These are phyloP conservation scores for Aphodius sticticus DNA, from an alignment of 2,888 invertebrate species.

Conservation along the genomic window DNA sequence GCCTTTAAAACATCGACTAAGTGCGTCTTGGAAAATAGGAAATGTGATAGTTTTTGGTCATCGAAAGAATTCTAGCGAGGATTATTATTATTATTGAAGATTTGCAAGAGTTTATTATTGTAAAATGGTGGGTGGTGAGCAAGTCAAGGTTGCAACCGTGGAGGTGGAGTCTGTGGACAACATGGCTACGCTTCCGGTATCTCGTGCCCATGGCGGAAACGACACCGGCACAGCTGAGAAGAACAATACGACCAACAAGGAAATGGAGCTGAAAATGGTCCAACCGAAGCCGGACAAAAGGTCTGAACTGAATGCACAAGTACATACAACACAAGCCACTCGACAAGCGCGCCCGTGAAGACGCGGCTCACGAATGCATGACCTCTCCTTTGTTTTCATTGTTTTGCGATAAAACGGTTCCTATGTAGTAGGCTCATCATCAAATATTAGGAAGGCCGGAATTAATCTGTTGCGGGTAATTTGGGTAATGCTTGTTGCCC, in stretches of 20 bases:
- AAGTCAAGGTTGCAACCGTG: conserved; percentile 89
- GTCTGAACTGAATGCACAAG: conserved; percentile 57
- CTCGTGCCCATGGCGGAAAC: conserved; percentile 75
- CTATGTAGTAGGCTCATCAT: background rate
- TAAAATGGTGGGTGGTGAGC: conserved; percentile 72
- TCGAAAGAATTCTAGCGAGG: conserved; percentile 17
- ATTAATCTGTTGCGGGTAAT: background rate
- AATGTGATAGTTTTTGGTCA: conserved; percentile 19
- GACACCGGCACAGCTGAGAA: conserved; percentile 82
- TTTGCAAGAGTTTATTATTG: conserved; percentile 22
- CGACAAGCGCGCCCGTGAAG: background rate
- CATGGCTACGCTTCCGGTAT: conserved; percentile 88
- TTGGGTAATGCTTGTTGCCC: background rate
- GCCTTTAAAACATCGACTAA: conserved; percentile 40
- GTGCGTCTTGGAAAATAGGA: conserved; percentile 34
- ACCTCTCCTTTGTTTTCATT: conserved; percentile 20
- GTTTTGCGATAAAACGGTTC: conserved; percentile 17
- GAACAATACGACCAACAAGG: conserved; percentile 84
- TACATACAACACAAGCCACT: background rate
- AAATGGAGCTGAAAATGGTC: conserved; percentile 87
- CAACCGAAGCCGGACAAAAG: conserved; percentile 86
- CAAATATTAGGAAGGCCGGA: background rate
- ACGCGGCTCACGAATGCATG: conserved; percentile 6
- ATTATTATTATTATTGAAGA: conserved; percentile 1
- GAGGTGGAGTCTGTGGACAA: conserved; percentile 88